Conservation (phyloP, 2,888 invertebrate species). For the Platycheirus albimanus region DNA sequence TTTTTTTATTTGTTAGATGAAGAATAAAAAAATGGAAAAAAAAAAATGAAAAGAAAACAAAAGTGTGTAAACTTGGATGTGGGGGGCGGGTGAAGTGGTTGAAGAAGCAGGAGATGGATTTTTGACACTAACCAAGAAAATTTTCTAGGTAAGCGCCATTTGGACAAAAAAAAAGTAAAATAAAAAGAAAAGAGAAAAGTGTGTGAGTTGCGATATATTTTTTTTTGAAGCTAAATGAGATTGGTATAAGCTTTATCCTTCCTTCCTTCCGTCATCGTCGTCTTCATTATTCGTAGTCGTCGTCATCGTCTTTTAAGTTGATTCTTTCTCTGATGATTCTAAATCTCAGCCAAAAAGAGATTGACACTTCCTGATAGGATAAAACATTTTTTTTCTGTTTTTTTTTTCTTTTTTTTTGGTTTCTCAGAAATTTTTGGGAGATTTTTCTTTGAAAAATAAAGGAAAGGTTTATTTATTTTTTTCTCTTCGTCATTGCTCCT, state of each 20-base stretch:
- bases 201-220: not conserved
- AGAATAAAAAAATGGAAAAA: not conserved
- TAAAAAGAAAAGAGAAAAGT: too few species aligned
- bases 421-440: slow-evolving; percentile 4
- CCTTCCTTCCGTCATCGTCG: slow-evolving; percentile 41
- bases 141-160: slow-evolving; percentile 37
- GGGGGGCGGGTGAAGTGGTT: not conserved
- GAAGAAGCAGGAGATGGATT: slow-evolving; percentile 48
- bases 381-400: slow-evolving; percentile 33
- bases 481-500: not conserved
- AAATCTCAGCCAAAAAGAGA: slow-evolving; percentile 59
- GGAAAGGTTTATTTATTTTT: slow-evolving; percentile 11
- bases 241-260: slow-evolving; percentile 68
- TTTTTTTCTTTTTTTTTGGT: slow-evolving; percentile 20
- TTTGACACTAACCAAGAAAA: slow-evolving; percentile 60
- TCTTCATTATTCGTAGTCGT: slow-evolving; percentile 22
- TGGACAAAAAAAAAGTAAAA: too few species aligned
- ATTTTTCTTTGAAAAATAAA: slow-evolving; percentile 42
- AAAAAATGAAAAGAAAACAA: slow-evolving; percentile 41
- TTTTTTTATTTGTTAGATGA: slow-evolving; percentile 33
- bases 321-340: slow-evolving; percentile 55
- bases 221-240: slow-evolving; percentile 60
- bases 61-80: slow-evolving; percentile 27
- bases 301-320: slow-evolving; percentile 53
- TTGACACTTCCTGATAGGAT: slow-evolving; percentile 64